phyloP scores from a whole-genome alignment of 2,888 invertebrate species.

The Caenorhabditis sp. region DNA sequence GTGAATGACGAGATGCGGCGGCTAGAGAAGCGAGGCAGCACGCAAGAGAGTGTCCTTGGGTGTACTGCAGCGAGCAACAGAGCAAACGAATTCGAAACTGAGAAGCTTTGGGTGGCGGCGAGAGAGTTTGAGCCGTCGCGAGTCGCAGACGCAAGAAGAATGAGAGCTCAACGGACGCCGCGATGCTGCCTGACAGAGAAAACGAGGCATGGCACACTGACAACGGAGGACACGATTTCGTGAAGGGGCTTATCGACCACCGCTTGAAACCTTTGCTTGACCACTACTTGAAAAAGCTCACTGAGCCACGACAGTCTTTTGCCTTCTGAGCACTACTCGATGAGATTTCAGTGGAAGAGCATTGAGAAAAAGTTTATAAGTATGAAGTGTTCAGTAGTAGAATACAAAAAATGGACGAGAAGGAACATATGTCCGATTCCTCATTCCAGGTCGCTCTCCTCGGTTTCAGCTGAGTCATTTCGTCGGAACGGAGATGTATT shows the following conservation, averaged over 20 bases:
- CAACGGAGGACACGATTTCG: slow-evolving; percentile 38
- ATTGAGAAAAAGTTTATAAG: background rate
- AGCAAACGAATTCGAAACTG: slow-evolving; percentile 55
- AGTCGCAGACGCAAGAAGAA: slow-evolving; percentile 23
- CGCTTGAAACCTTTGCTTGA: background rate
- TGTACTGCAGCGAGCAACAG: slow-evolving; percentile 48
- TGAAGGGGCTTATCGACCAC: slow-evolving; percentile 23
- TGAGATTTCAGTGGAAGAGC: too few relatives aligned
- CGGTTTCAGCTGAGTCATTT: slow-evolving; percentile 40
- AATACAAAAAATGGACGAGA: background rate
- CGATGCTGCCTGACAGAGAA: slow-evolving; percentile 32
- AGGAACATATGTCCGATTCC: slow-evolving; percentile 1
- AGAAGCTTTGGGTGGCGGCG: slow-evolving; percentile 32
- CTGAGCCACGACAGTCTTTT: background rate
- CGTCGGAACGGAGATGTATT: slow-evolving; percentile 45
- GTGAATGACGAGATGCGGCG: slow-evolving; percentile 23
- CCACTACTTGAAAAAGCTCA: background rate
- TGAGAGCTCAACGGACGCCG: slow-evolving; percentile 34
- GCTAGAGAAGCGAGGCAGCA: slow-evolving; percentile 31
- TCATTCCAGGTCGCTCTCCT: slow-evolving; percentile 48
- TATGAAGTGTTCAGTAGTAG: background rate
- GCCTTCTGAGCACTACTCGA: too few relatives aligned
- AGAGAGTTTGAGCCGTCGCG: background rate
- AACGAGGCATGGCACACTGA: slow-evolving; percentile 35
- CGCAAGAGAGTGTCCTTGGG: slow-evolving; percentile 37